Evolutionary conservation across 2,888 invertebrate genomes (phyloP), one percentile per base, ranked within the genome.

Genomic region (Melanotus villosus): DNA sequence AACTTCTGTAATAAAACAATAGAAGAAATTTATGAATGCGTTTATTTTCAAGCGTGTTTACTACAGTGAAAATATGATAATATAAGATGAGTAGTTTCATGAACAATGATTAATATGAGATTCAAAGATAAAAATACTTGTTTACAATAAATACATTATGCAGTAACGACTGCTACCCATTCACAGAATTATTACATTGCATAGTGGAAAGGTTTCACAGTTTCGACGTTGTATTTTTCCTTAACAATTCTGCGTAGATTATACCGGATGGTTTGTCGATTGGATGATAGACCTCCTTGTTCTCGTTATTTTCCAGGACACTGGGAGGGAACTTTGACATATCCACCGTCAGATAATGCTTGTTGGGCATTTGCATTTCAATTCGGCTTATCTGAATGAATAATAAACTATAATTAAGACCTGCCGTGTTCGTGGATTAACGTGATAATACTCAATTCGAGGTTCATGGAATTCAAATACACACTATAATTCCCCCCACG

Each of bases 331-430:
- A 93, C 77, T 91, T 92, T 5, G 90, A 89, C 78, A 93, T 88
- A 80, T 94, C 93, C 43, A 93, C 89, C 75, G 89, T 90, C 76
- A 92, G 89, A 81, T 94, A 94, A 80, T 94, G 94, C 77, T 92
- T 93, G 83, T 94, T 94, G 0, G 94, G 94, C 90, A 94, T 91
- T 68, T 89, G 88, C 90, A 93, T 92, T 75, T 90, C 90, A 57
- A 93, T 90, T 80, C 89, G 89, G 2, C 86, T 85, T 47, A 93
- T 89, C 90, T 93, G 86, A 50, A 76, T 80, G 71, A 34, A 73
- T 65, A 64, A 69, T 56, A 74, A 43, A 70, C 56, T 66, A 47
- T 57, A 60, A 72, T 69, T 66, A 56, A 63, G 63, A 59, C 52
- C 30, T 38, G 30, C n/a, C 16, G 21, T 67, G 38, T 54, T 43